Evolutionary conservation across 1,140 invertebrate species (phyloP).

Genomic region (Diorhabda sublineata): DNA sequence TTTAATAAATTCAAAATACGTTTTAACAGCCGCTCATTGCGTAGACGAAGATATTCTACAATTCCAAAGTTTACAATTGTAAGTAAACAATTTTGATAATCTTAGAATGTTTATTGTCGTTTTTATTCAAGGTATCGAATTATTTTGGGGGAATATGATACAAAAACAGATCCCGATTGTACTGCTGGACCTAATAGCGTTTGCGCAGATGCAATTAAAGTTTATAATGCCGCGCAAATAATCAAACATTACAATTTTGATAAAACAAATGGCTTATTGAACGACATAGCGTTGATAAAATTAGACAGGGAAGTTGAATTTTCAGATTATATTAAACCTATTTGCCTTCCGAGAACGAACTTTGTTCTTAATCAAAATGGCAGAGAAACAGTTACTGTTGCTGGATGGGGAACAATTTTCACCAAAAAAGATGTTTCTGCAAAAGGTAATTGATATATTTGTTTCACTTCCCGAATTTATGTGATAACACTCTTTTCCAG

Average conservation of each 20-base stretch:
- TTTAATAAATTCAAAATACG: conserved; percentile 57
- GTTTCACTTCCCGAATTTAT: too few species aligned
- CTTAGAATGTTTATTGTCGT: background rate
- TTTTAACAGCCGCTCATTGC: conserved; percentile 70
- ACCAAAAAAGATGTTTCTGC: too few species aligned
- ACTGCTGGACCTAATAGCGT: conserved; percentile 31
- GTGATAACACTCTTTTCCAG: conserved; percentile 10
- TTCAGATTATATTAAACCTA: conserved; percentile 56
- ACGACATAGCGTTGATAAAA: conserved; percentile 59
- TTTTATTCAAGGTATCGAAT: conserved; percentile 25
- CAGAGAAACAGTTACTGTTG: conserved; percentile 48
- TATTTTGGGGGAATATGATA: conserved; percentile 53
- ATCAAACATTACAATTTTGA: conserved; percentile 37
- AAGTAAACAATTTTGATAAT: background rate
- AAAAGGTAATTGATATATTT: too few species aligned
- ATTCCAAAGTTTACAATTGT: conserved; percentile 8
- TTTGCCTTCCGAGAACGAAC: conserved; percentile 56
- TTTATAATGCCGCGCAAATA: conserved; percentile 17
- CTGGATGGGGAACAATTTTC: conserved; percentile 56
- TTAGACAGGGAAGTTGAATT: conserved; percentile 50
- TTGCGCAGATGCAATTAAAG: conserved; percentile 44
- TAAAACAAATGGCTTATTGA: conserved; percentile 42
- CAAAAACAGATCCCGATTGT: conserved; percentile 48
- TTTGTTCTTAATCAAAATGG: conserved; percentile 21
- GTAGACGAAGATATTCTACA: conserved; percentile 39